Evolutionary conservation across 2,797 vertebrate species (phyloP).

Genomic region (Sus cebifrons): DNA sequence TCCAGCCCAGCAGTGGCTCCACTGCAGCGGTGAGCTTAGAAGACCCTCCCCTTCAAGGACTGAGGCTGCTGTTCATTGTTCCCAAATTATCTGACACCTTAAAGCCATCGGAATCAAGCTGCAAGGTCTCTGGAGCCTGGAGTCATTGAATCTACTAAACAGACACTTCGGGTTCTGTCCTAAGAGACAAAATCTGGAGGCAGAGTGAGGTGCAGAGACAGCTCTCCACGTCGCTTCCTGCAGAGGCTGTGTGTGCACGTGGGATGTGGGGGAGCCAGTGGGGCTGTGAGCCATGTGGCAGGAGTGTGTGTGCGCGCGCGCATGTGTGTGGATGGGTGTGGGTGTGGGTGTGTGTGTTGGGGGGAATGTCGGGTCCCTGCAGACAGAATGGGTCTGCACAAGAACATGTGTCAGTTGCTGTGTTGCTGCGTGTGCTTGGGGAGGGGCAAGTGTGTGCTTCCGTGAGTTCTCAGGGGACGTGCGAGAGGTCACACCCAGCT

Average conservation of each 20-base stretch:
- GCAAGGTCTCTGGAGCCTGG: constrained; percentile 79
- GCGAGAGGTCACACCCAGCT: constrained; percentile 26
- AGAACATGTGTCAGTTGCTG: background rate
- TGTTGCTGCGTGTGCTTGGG: background rate
- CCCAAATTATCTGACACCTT: constrained; percentile 84
- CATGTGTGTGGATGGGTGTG: background rate
- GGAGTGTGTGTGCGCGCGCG: background rate
- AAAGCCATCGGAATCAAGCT: constrained; percentile 79
- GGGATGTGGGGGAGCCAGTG: background rate
- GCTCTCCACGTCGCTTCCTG: background rate
- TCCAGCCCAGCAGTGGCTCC: background rate
- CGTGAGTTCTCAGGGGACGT: background rate
- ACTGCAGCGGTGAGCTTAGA: background rate
- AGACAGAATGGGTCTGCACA: background rate
- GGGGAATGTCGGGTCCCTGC: background rate
- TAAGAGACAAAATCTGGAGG: constrained; percentile 72
- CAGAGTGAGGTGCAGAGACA: constrained; percentile 61
- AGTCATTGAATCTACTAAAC: constrained; percentile 81
- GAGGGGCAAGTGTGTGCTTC: background rate
- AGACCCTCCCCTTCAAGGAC: constrained; percentile 56
- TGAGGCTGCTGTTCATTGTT: constrained; percentile 24
- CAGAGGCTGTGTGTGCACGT: background rate
- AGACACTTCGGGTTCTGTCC: constrained; percentile 65
- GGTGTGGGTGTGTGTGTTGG: background rate
- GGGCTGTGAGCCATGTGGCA: no score